Evolutionary conservation across 2,888 invertebrate genomes (phyloP).

Genomic region (Onchidella celtica): DNA sequence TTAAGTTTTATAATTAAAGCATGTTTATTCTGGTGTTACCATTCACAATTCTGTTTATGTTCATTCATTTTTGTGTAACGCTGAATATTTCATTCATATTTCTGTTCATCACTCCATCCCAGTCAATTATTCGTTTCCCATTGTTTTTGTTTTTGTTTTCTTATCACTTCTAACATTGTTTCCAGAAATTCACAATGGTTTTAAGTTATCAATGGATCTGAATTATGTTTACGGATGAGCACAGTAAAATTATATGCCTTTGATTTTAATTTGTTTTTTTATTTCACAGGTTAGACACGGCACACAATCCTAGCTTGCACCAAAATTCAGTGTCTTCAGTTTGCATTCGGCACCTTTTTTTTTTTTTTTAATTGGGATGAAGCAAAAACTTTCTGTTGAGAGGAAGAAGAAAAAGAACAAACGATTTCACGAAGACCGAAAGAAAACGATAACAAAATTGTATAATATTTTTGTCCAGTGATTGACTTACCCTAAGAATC

Average conservation of each 20-base stretch:
- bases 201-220: neutral
- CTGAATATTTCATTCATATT: neutral
- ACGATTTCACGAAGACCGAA: too few species aligned
- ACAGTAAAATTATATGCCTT: neutral
- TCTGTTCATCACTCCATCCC: neutral
- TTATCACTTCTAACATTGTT: neutral
- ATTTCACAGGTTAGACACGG: constrained; percentile 25
- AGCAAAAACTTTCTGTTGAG: constrained; percentile 24
- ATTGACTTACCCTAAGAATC: too few species aligned
- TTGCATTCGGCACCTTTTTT: constrained; percentile 22
- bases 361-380: constrained; percentile 40
- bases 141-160: neutral
- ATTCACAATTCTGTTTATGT: too few species aligned
- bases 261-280: constrained; percentile 1
- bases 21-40: too few species aligned
- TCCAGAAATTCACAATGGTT: neutral
- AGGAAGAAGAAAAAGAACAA: too few species aligned
- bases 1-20: too few species aligned
- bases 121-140: neutral
- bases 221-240: neutral
- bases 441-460: too few species aligned
- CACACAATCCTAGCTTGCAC: constrained; percentile 29
- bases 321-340: constrained; percentile 3
- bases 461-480: too few species aligned
- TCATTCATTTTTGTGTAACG: neutral